Conservation (phyloP, 1,140 invertebrate species). For the Caerostris darwini region DNA sequence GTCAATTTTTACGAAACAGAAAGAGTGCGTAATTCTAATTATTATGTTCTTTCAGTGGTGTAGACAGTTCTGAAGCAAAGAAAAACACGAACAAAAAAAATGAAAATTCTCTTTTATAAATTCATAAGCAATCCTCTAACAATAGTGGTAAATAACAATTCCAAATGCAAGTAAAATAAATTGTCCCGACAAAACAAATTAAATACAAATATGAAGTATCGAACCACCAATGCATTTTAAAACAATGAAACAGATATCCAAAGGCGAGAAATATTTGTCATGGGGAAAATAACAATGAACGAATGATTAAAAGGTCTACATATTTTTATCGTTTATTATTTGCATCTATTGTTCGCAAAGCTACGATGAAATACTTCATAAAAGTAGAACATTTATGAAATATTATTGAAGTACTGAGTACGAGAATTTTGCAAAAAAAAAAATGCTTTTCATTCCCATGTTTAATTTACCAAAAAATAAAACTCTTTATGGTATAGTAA, state of each 20-base stretch:
- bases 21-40: too few species aligned
- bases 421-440: not conserved
- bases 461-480: slow-evolving; percentile 24
- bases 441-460: slow-evolving; percentile 1
- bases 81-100: too few species aligned
- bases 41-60: too few species aligned
- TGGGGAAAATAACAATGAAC: not conserved
- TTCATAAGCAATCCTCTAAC: not conserved
- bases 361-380: slow-evolving; percentile 4
- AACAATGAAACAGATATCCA: not conserved
- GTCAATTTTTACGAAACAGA: too few species aligned
- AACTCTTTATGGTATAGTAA: not conserved
- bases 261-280: not conserved
- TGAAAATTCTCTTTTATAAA: not conserved
- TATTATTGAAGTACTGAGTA: not conserved
- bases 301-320: slow-evolving; percentile 17
- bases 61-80: too few species aligned
- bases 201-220: not conserved
- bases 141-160: not conserved
- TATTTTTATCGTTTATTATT: not conserved
- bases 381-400: slow-evolving; percentile 26
- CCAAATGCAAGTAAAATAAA: not conserved
- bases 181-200: not conserved
- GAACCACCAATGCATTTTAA: not conserved
- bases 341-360: not conserved